phyloP scores from a whole-genome alignment of 2,113 vertebrate genomes.

The Semnornis frantzii region DNA sequence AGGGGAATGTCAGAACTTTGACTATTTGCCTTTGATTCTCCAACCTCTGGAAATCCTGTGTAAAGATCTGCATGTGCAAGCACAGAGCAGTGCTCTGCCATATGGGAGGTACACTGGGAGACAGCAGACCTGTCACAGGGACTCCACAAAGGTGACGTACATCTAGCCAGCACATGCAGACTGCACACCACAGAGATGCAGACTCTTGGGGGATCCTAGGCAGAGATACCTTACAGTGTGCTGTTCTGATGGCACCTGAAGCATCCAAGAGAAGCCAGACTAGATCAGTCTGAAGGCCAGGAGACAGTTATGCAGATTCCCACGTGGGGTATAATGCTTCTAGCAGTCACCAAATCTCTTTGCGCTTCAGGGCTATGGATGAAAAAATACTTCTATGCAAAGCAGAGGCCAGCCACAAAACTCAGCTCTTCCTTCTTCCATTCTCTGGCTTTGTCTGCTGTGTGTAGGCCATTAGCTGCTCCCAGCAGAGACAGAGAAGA shows the following conservation, averaged over 20 bases:
- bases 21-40: not conserved
- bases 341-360: not conserved
- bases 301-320: not conserved
- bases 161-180: not conserved
- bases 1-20: not conserved
- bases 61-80: not conserved
- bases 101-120: not conserved
- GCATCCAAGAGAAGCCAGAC: not conserved
- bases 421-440: not conserved
- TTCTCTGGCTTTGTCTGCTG: not conserved
- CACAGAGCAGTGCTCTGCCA: accelerated
- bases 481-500: not conserved
- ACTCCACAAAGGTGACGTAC: not conserved
- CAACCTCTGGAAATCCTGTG: not conserved
- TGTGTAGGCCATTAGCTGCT: not conserved
- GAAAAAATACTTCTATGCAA: not conserved
- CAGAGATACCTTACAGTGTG: not conserved
- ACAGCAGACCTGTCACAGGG: not conserved
- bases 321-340: not conserved
- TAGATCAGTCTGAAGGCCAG: not conserved
- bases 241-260: not conserved
- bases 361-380: not conserved
- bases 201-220: not conserved
- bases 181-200: not conserved
- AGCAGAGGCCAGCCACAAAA: not conserved